These are phyloP conservation scores for Myotis findleyi DNA, from an alignment of 2,797 vertebrate genomes.

Conservation along the genomic window DNA sequence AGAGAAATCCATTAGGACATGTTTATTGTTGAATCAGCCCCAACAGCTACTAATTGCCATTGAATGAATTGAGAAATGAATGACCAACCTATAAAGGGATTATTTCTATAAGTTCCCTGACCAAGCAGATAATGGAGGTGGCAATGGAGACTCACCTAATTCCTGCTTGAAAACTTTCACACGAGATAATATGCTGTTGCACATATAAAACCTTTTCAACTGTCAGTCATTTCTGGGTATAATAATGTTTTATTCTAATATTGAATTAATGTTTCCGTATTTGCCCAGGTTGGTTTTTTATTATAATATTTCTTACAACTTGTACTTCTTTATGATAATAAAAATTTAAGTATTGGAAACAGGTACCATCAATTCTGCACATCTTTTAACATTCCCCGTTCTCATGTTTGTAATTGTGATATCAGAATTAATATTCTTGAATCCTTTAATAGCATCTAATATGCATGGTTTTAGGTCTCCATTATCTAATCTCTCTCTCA, in stretches of 20 bases:
- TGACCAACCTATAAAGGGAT: not conserved
- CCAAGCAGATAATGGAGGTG: not conserved
- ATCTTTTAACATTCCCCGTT: not conserved
- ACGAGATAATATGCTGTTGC: not conserved
- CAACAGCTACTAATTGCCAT: not conserved
- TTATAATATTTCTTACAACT: not conserved
- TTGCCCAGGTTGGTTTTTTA: not conserved
- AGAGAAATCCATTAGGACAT: not conserved
- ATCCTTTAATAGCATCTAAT: not conserved
- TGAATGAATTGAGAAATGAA: not conserved
- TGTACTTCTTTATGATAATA: not conserved
- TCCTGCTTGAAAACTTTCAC: not conserved
- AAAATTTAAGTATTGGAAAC: not conserved
- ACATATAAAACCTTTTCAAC: not conserved
- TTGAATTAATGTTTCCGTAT: not conserved
- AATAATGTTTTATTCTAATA: not conserved
- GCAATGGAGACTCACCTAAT: not conserved
- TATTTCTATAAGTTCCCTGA: not conserved
- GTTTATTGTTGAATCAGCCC: not conserved
- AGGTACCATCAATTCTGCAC: not conserved
- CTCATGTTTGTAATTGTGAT: not conserved
- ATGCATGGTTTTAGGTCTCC: not conserved
- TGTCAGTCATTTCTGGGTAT: not conserved
- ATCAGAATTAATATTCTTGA: not conserved
- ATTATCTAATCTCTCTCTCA: not conserved